phyloP scores from a whole-genome alignment of 2,888 invertebrate species.

The Plebejus argus region DNA sequence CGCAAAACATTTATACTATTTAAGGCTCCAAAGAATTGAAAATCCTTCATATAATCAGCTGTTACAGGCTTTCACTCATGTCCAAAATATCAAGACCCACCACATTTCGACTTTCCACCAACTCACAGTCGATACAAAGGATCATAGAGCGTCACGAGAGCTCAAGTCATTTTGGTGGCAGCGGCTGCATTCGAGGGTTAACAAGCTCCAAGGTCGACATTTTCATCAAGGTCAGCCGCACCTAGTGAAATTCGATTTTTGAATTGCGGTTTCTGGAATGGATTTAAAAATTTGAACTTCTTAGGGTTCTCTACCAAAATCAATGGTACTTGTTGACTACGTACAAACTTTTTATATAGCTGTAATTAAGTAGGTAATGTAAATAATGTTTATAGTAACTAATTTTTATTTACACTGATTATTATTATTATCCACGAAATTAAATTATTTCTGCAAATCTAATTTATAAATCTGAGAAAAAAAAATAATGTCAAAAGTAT shows the following conservation, averaged over 20 bases:
- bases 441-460: too few relatives aligned
- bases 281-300: neutral
- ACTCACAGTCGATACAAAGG: neutral
- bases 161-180: conserved; percentile 11
- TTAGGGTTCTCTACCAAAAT: neutral
- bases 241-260: conserved; percentile 7
- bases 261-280: neutral
- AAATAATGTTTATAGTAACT: too few relatives aligned
- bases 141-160: neutral
- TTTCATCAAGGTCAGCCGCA: conserved; percentile 10
- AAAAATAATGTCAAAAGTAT: too few relatives aligned
- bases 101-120: conserved; percentile 11
- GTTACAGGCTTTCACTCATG: conserved; percentile 15
- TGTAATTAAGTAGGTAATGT: neutral
- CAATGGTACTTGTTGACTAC: neutral
- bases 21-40: neutral
- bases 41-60: conserved; percentile 21
- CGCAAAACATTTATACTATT: neutral
- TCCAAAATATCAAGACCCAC: conserved; percentile 34
- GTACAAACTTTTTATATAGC: neutral
- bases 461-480: too few relatives aligned
- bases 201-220: conserved; percentile 16
- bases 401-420: neutral
- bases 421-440: too few relatives aligned
- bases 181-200: conserved; percentile 13